Base-by-base conservation (phyloP, 2,888 invertebrate species). In the Eubasilissa splendida region DNA sequence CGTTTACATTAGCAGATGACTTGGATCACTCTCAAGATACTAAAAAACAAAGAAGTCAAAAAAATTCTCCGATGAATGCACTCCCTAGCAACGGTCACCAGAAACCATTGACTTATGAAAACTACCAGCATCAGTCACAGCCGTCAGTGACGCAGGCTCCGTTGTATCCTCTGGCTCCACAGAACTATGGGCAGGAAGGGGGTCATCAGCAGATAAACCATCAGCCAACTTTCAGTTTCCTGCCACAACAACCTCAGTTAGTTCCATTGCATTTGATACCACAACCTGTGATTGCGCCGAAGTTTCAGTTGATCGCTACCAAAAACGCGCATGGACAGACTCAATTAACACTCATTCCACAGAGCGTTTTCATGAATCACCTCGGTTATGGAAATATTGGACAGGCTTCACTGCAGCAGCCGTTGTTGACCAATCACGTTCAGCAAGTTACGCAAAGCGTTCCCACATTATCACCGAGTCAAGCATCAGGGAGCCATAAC, bases 41-140 rank as follows among this genome's bases (percentile, higher is more conserved):
- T 88, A 90, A 90, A 86, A 91, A 91, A 84, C 86, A 90, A 82
- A 90, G 89, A 11, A 88, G 87, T 2, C 77, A 80, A 2, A 88
- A 87, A 7, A 89, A 89, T 83, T 86, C 87, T 3, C 87, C 85
- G 59, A 82, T 90, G 66, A 91, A 91, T 83, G 85, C 89, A 0
- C 88, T 91, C 9, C 87, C 89, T 1, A 87, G 88, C 42, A 84
- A 82, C 0, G 89, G 90, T 63, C 88, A 88, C 5, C 90, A 90
- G 84, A 91, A 91, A 76, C 88, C 88, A 33, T 90, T 90, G 11
- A 70, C 58, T n/a, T 89, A 89, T 79, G 88, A 88, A 0, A 90
- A 90, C n/a, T 31, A 50, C 5, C 65, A 42, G 9, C 33, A 22
- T 12, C 54, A 56, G 58, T 58, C 68, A 10, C 68, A 22, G 4